Evolutionary conservation across 2,888 invertebrate genomes (phyloP), one percentile per base, ranked within the genome.

Genomic region (Pyrocoelia pectoralis): DNA sequence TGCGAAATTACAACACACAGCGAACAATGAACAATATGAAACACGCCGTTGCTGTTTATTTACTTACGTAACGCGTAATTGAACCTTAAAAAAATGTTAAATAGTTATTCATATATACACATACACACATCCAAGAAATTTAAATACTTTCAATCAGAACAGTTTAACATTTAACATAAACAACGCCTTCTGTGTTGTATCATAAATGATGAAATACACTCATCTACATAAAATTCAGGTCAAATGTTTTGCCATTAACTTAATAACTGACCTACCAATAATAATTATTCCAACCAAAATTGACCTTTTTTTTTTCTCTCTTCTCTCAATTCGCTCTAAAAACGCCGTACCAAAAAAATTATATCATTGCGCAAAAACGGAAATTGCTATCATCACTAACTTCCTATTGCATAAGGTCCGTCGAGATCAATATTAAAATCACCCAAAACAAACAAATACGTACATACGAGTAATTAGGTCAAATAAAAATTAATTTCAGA

Each of bases 181-280:
- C 61, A 61, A 61, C 65, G 65, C 65, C 65, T 65, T 55, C 61
- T 65, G 61, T 61, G 61, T 65, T 65, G 58, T 61, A 58, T 55
- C 57, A 61, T 61, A 57, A 56, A 58, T 65, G 65, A 65, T 53
- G 65, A 65, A 65, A 52, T 56, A 53, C 56, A 49, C 58, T 56
- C 65, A 53, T 61, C 56, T 61, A 46, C 59, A 53, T 61, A 53
- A 61, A 51, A 61, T 65, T 61, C 53, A 54, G 65, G 65, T 65
- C 65, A 56, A 41, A 54, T 54, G 33, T 60, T 54, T 43, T 19
- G 29, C 50, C 43, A 56, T 38, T 56, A 57, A 54, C 43, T 54
- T 33, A 12, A 38, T 41, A 38, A 46, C 54, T 54, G 41, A 41
- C 41, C 41, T 41, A 41, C n/a, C 13, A 51, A 24, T 24, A 24